Base-by-base conservation (phyloP, 35 echinoderm and acorn worm genomes). In the Ophioderma brevispina region DNA sequence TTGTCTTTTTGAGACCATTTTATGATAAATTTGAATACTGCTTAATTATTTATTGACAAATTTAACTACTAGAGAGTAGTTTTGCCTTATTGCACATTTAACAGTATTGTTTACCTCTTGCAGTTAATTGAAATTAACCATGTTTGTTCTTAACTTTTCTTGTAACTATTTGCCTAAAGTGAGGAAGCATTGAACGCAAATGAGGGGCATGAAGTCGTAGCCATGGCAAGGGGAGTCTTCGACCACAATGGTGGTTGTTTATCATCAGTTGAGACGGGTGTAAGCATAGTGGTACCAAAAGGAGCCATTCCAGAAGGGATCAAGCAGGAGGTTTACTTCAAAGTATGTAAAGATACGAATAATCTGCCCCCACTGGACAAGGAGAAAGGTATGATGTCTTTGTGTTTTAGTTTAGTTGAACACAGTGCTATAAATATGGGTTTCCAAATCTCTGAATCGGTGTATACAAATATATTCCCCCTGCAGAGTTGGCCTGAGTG, bases 261-360 rank as follows among this genome's bases (percentile, higher is more conserved):
- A 76, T 77, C 80, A 30, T 98, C 96, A 8, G 85, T 63, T n/a
- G 86, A 88, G 33, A 94, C 96, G 17, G 96, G 96, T 18, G 96
- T 98, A 75, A 98, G 96, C 89, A 98, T 98, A 41, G 86, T 92
- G 23, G 94, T 98, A 84, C 96, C 96, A 41, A 84, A 94, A 64
- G 96, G 92, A 32, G 96, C 96, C 32, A 89, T 98, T 76, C 96
- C 92, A 17, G 89, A 94, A n/a, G 96, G 96, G 32, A 42, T 85
- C 38, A 77, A 77, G 36, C 96, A 98, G n/a, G 96, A 98, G 28
- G 86, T 98, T 40, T 94, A 94, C 92, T 98, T 98, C 84, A 98
- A 98, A 41, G 96, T 98, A 35, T 98, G 96, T 80, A 85, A 87
- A 39, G 92, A 98, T 79, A 94, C 90, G 82, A 98, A 91, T 63